Base-by-base conservation (phyloP, 2,113 vertebrate genomes). In the Nanorana parkeri region DNA sequence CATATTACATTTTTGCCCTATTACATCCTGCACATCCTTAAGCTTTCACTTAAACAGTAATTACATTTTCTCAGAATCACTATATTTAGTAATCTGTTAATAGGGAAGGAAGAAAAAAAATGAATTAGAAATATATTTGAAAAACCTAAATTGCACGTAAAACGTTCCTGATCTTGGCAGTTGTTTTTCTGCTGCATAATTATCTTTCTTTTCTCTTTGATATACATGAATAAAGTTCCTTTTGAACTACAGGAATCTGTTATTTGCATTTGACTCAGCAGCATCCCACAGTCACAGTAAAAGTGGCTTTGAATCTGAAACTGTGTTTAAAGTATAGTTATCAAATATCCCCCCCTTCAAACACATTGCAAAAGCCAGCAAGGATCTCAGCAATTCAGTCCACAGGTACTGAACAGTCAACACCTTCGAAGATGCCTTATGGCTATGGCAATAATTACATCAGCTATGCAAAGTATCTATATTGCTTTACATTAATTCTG, bases 191-290 rank as follows among this genome's bases (percentile, higher is more conserved):
- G 29, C 63, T 21, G 28, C 63, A 75, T 76, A 82, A 76, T 82
- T 82, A 76, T 75, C 47, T 76, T 75, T 56, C 17, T 41, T 75
- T 82, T 68, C 65, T 51, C 80, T 82, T 82, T 82, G 80, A 76
- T 68, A 76, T 66, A 82, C 76, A 76, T 82, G 71, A 82, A 82
- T 52, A 76, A 82, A 82, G 72, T 60, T 82, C 29, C 32, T 66
- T 81, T 74, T 81, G 69, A 81, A 75, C 80, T 28, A 23, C 69
- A 56, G 69, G 69, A 74, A 65, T 26, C 80, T 28, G 47, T 67
- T 65, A 71, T 65, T 82, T 74, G 20, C 52, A 66, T 75, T 81
- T 41, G 47, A 74, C 52, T 75, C 72, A 67, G 47, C 71, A 82
- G 71, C 26, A 41, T 76, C 71, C 80, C 51, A 67, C 80, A n/a